Evolutionary conservation across 2,113 vertebrate species (phyloP).

Genomic region (Carassius auratus): DNA sequence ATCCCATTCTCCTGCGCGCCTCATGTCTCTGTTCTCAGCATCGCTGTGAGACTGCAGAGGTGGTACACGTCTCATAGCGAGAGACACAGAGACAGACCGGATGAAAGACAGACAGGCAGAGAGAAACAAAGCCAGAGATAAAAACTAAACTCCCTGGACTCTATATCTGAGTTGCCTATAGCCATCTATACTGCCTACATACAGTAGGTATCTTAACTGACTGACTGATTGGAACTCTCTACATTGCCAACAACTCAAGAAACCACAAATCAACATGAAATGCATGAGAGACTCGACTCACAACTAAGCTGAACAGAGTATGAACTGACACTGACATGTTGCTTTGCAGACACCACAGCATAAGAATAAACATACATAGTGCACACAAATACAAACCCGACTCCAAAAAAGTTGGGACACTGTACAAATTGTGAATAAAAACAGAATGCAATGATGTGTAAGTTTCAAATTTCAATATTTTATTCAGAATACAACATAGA

Average conservation of each 20-base stretch:
- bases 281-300: background rate
- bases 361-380: background rate
- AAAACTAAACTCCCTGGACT: background rate
- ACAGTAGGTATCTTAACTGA: background rate
- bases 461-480: too few species aligned
- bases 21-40: background rate
- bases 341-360: background rate
- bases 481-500: too few species aligned
- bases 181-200: background rate
- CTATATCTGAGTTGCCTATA: background rate
- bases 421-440: too few species aligned
- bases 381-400: background rate
- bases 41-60: background rate
- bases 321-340: background rate
- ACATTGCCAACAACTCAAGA: background rate
- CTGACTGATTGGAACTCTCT: background rate
- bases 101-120: conserved; percentile 14
- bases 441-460: too few species aligned
- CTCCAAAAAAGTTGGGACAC: too few species aligned
- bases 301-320: background rate
- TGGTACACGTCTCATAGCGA: background rate
- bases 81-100: conserved; percentile 12
- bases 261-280: background rate
- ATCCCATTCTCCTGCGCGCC: background rate
- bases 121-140: conserved; percentile 10